Evolutionary conservation across 2,797 vertebrate genomes (phyloP).

Genomic region (Coendou prehensilis): DNA sequence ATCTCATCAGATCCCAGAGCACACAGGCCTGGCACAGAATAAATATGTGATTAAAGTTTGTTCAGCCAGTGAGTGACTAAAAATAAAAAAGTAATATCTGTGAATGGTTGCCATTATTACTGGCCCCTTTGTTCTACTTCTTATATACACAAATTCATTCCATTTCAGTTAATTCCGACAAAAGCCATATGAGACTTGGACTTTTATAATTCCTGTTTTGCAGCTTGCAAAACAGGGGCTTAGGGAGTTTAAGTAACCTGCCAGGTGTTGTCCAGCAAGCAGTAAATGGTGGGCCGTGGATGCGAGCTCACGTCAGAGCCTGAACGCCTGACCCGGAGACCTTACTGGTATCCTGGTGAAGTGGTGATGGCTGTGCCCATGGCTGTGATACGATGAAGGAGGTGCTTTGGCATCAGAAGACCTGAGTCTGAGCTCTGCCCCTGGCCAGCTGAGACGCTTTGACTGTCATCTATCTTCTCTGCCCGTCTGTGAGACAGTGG

Average conservation of each 20-base stretch:
- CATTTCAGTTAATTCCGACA: neutral
- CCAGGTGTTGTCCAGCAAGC: neutral
- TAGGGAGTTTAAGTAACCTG: neutral
- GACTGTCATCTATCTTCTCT: neutral
- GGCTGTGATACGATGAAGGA: neutral
- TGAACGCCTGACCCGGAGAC: no score
- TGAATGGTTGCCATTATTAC: neutral
- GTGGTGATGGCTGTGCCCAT: neutral
- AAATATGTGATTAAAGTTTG: neutral
- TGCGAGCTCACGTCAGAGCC: neutral
- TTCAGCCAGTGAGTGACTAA: neutral
- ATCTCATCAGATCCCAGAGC: neutral
- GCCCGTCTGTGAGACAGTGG: neutral
- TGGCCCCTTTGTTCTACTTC: neutral
- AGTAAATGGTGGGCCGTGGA: neutral
- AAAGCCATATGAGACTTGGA: neutral
- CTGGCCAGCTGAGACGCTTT: neutral
- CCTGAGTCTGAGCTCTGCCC: neutral
- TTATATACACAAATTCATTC: neutral
- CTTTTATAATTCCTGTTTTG: neutral
- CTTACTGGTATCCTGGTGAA: neutral
- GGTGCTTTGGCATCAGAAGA: neutral
- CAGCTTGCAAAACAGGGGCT: conserved; percentile 30
- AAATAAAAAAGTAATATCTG: neutral
- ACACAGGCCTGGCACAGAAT: neutral